phyloP scores from a whole-genome alignment of 2,888 invertebrate species.

The Drosophila longiperda region DNA sequence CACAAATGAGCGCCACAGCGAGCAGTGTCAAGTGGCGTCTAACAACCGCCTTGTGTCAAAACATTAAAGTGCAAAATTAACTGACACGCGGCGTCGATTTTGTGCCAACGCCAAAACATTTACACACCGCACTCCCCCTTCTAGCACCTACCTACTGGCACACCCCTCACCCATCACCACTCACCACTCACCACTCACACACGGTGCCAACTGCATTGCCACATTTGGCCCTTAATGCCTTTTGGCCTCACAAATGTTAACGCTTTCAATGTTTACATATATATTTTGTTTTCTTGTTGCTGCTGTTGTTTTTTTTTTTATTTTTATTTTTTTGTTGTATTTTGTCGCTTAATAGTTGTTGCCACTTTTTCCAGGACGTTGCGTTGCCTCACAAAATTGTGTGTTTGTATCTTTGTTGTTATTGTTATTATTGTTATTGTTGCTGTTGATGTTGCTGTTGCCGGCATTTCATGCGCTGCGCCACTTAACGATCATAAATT shows the following conservation, averaged over 20 bases:
- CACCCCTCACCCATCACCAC: too few relatives aligned
- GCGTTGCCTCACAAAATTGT: constrained; percentile 4
- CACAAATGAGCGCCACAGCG: neutral
- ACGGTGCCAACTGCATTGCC: constrained; percentile 5
- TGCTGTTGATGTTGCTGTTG: constrained; percentile 9
- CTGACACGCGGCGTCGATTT: constrained; percentile 65
- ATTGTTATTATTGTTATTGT: constrained; percentile 8
- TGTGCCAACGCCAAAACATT: constrained; percentile 29
- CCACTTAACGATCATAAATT: constrained; percentile 64
- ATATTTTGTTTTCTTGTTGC: neutral
- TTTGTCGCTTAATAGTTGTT: constrained; percentile 30
- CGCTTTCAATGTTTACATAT: constrained; percentile 29
- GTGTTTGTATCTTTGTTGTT: constrained; percentile 8
- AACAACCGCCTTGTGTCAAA: constrained; percentile 67
- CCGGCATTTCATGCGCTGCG: constrained; percentile 44
- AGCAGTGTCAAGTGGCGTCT: constrained; percentile 57
- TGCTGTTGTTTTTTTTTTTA: constrained; percentile 1
- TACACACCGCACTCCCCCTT: neutral
- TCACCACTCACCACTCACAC: too few relatives aligned
- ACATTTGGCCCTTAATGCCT: constrained; percentile 8
- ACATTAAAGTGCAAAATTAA: constrained; percentile 69
- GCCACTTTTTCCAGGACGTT: constrained; percentile 20
- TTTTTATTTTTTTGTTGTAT: neutral
- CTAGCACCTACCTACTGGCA: neutral
- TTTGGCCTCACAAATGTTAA: constrained; percentile 18